phyloP scores from a whole-genome alignment of 1,140 invertebrate species.

The Lasioglossum albipes region DNA sequence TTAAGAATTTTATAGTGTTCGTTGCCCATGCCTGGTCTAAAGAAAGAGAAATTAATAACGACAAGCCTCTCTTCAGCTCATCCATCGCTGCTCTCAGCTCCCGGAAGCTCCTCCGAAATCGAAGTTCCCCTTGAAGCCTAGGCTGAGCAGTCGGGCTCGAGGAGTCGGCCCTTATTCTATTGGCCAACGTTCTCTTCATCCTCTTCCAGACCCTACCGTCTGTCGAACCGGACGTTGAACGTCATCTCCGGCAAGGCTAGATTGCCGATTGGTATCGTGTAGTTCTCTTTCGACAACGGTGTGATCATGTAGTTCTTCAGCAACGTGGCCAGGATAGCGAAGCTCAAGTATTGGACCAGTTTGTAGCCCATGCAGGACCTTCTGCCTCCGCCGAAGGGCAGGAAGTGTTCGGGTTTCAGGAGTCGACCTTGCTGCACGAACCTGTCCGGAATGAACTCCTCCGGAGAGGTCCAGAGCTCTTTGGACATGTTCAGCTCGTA shows the following conservation, averaged over 20 bases:
- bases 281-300: constrained; percentile 79
- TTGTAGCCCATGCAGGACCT: constrained; percentile 94
- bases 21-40: too few species aligned
- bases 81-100: constrained; percentile 4
- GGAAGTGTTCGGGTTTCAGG: constrained; percentile 84
- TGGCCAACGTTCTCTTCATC: background rate
- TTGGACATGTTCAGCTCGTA: constrained; percentile 90
- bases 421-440: constrained; percentile 84
- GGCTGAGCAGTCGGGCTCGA: constrained; percentile 13
- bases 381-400: constrained; percentile 93
- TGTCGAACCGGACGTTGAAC: constrained; percentile 82
- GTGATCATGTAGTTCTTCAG: constrained; percentile 88
- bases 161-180: background rate
- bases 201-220: constrained; percentile 68
- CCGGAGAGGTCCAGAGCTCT: constrained; percentile 84
- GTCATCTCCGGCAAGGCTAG: constrained; percentile 86
- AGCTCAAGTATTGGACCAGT: constrained; percentile 88
- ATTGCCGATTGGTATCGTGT: constrained; percentile 82
- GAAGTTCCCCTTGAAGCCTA: constrained; percentile 21
- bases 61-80: constrained; percentile 52
- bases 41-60: too few species aligned
- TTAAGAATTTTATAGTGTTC: too few species aligned
- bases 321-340: constrained; percentile 86
- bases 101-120: too few species aligned
- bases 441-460: constrained; percentile 83